Evolutionary conservation across 1,140 invertebrate species (phyloP), one percentile per base, ranked within the genome.

Genomic region (Nasonia giraulti): DNA sequence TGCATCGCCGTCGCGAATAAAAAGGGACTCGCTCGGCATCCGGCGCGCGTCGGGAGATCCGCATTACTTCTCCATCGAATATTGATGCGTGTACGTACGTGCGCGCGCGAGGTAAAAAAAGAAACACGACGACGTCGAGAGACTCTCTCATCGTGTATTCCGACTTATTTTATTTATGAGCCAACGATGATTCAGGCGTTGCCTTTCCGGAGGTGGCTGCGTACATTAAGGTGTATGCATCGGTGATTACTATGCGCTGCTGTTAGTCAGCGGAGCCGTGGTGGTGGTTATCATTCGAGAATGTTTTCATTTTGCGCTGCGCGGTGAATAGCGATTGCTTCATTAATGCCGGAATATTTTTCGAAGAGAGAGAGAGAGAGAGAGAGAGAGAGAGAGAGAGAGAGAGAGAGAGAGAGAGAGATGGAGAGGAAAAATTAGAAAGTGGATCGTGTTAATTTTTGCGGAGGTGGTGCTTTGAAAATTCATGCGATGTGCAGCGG

Each of bases 271-370:
- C 8, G 68, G 20, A 33, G 1, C 10, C 20, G 11, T 71, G 27
- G 68, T 23, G 50, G 50, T 55, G 17, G 50, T 55, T 55, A 55
- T 69, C 6, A 69, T 69, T 11, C 27, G 20, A 1, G 27, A 69
- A 27, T 23, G 66, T 27, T 69, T 71, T 71, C 68, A 17, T 71
- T 71, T 33, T 11, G 68, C 23, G 10, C 27, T 71, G 10, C 27
- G 66, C n/a, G 27, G 8, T 69, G 66, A 69, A 69, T 69, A 69
- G 66, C 23, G 66, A 69, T 69, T 69, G 66, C 66, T 69, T 69
- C 11, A 27, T 69, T 69, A 69, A 27, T 27, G 66, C 3, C 2
- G 66, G 11, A 69, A 69, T 69, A 66, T 69, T 69, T 69, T 69
- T 69, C 27, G 66, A 27, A 55, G 7, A 50, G 27, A 50, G 37